phyloP scores from a whole-genome alignment of 2,113 vertebrate genomes.

The Pelodiscus sinensis region DNA sequence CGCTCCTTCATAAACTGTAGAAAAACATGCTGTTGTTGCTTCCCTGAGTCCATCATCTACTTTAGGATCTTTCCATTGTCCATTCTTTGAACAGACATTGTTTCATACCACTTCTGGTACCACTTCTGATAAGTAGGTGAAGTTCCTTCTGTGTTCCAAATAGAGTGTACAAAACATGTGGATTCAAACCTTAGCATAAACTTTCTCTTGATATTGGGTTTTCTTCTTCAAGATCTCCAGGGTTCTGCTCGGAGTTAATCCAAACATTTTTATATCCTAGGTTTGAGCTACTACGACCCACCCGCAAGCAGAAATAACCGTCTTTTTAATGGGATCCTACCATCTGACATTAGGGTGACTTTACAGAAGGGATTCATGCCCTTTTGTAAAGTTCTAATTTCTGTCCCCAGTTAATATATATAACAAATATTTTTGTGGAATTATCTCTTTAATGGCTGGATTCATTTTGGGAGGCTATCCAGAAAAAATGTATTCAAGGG shows the following conservation, averaged over 20 bases:
- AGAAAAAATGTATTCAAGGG: background rate
- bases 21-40: background rate
- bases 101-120: background rate
- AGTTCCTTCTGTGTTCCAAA: background rate
- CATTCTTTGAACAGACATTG: background rate
- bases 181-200: background rate
- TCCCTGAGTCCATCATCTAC: background rate
- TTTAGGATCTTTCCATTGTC: background rate
- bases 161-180: background rate
- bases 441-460: background rate
- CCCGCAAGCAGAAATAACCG: too few species aligned
- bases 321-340: background rate
- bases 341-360: background rate
- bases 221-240: background rate
- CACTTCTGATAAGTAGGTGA: background rate
- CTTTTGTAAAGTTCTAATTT: background rate
- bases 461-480: background rate
- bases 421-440: background rate
- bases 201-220: background rate
- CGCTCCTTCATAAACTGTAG: background rate
- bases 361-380: background rate
- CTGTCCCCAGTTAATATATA: background rate
- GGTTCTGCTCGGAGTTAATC: background rate
- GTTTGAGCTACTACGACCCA: too few species aligned
- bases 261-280: background rate